Conservation (phyloP, 2,888 invertebrate species). For the Heliconius cydno region DNA sequence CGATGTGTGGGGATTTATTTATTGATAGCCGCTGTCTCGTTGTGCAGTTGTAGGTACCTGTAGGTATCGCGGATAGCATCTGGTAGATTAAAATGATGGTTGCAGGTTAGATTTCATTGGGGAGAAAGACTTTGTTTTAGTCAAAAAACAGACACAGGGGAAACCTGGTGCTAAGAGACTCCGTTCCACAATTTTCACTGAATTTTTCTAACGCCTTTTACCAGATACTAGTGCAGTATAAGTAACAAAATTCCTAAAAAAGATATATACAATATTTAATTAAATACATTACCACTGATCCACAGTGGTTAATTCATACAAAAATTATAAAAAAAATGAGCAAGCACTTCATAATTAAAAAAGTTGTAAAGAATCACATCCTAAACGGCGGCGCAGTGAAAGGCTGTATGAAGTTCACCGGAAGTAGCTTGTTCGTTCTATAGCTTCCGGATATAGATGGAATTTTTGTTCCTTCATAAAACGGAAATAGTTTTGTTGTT, state of each 20-base stretch:
- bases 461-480: background rate
- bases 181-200: background rate
- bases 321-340: background rate
- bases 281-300: background rate
- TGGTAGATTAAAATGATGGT: background rate
- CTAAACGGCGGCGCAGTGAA: conserved; percentile 13
- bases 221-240: no score
- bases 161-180: background rate
- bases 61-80: background rate
- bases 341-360: conserved; percentile 4
- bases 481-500: background rate
- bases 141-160: background rate
- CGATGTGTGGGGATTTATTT: conserved; percentile 13
- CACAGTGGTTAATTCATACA: background rate
- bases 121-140: background rate
- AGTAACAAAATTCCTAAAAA: no score
- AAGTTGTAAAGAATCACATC: conserved; percentile 15
- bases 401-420: conserved; percentile 20
- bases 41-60: background rate
- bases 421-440: conserved; percentile 25
- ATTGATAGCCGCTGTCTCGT: conserved; percentile 6
- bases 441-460: conserved; percentile 19
- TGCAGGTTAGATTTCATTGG: background rate
- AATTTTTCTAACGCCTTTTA: background rate
- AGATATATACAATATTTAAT: no score